A percentile compares a stretch with the other conserved stretches of the same genome.
Evolutionary conservation across 2,888 invertebrate genomes (phyloP).

Genomic region (Torymus texanus): DNA sequence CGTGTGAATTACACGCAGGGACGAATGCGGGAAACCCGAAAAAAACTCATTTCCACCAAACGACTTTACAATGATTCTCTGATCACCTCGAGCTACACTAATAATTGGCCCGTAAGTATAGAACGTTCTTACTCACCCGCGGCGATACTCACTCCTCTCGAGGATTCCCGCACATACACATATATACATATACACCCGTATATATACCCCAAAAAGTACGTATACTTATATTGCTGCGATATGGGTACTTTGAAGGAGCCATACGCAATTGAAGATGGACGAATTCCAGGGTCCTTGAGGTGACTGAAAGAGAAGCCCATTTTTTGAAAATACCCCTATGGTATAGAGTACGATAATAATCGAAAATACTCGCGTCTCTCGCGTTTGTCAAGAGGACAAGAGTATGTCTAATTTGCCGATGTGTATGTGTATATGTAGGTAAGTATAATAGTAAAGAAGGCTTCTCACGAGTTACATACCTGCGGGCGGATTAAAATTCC

Average conservation of each 20-base stretch:
- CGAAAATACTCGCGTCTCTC: not conserved
- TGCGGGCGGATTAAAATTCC: slow-evolving; percentile 44
- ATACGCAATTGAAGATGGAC: not conserved
- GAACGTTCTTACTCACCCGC: not conserved
- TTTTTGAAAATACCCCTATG: slow-evolving; percentile 17
- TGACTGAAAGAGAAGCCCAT: no score
- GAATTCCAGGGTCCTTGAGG: not conserved
- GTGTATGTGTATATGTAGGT: not conserved
- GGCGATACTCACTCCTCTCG: not conserved
- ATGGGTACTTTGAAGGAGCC: slow-evolving; percentile 37
- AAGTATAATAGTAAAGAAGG: not conserved
- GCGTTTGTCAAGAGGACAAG: not conserved
- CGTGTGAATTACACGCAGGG: no score
- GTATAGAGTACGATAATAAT: not conserved
- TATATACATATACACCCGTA: not conserved
- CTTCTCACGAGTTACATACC: slow-evolving; percentile 17
- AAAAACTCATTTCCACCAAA: not conserved
- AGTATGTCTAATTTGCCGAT: slow-evolving; percentile 1
- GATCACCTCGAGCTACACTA: not conserved
- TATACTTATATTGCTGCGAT: not conserved
- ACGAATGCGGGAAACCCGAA: not conserved
- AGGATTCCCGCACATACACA: slow-evolving; percentile 16
- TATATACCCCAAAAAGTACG: slow-evolving; percentile 6
- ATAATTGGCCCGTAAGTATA: slow-evolving; percentile 52
- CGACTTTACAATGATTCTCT: not conserved